Percentiles rank a stretch among this genome's conserved stretches.
These are phyloP conservation scores for Drosophila neutralis DNA, from an alignment of 2,888 invertebrate species.

Conservation along the genomic window DNA sequence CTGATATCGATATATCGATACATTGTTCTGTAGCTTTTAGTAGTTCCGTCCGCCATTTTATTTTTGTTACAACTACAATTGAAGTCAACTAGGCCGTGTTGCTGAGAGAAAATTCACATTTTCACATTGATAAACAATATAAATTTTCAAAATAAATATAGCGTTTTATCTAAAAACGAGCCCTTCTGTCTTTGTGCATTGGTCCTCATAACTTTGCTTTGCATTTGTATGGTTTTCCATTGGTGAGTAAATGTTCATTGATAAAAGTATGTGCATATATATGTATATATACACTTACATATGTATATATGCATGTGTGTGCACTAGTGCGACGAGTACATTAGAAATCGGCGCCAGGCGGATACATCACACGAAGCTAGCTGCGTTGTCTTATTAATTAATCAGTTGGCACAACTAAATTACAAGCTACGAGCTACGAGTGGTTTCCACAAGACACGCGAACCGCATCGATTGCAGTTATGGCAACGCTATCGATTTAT, in stretches of 20 bases:
- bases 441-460: conserved; percentile 17
- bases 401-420: conserved; percentile 7
- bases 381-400: conserved; percentile 20
- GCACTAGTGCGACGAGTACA: conserved; percentile 35
- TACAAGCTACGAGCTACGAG: conserved; percentile 16
- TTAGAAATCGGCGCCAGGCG: conserved; percentile 43
- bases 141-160: conserved; percentile 70
- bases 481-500: conserved; percentile 48
- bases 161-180: conserved; percentile 56
- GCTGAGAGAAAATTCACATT: conserved; percentile 61
- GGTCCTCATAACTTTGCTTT: conserved; percentile 72
- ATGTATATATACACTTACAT: conserved; percentile 36
- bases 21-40: background rate
- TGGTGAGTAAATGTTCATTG: conserved; percentile 82
- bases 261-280: conserved; percentile 51
- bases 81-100: conserved; percentile 59
- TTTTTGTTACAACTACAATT: conserved; percentile 55
- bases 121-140: conserved; percentile 60
- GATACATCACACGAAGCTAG: conserved; percentile 27
- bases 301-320: conserved; percentile 34
- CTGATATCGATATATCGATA: conserved; percentile 32
- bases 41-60: conserved; percentile 47
- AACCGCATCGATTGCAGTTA: conserved; percentile 19
- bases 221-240: conserved; percentile 73
- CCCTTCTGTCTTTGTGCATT: conserved; percentile 76